Conservation (phyloP, 2,797 vertebrate genomes). For the Sparidentex hasta region DNA sequence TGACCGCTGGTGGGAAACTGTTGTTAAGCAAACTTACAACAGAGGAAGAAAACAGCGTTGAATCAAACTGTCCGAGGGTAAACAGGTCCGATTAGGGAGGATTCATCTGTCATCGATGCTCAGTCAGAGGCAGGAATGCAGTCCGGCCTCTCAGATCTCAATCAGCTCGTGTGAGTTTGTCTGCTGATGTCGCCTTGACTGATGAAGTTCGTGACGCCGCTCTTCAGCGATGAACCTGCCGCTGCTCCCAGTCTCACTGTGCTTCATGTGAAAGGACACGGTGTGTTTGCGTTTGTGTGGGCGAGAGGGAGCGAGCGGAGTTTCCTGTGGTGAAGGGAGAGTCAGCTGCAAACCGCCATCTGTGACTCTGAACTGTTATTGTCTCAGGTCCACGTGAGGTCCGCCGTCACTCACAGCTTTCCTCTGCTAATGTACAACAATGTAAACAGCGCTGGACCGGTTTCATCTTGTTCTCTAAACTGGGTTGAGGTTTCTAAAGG, state of each 20-base stretch:
- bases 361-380: background rate
- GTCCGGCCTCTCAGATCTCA: background rate
- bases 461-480: conserved; percentile 13
- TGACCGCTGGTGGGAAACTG: background rate
- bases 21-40: background rate
- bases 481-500: background rate
- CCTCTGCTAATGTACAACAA: conserved; percentile 44
- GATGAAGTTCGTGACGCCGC: too few relatives aligned
- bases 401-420: background rate
- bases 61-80: background rate
- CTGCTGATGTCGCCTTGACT: background rate
- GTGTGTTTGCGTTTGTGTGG: background rate
- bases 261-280: background rate
- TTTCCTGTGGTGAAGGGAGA: background rate
- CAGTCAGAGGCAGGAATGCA: background rate
- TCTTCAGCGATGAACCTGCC: too few relatives aligned
- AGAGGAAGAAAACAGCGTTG: background rate
- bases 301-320: background rate
- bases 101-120: background rate
- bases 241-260: background rate
- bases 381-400: background rate
- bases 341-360: background rate
- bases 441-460: conserved; percentile 21
- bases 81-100: background rate
- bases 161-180: background rate